These are phyloP conservation scores for Pseudorasbora parva DNA, from an alignment of 2,113 vertebrate species.

Conservation along the genomic window DNA sequence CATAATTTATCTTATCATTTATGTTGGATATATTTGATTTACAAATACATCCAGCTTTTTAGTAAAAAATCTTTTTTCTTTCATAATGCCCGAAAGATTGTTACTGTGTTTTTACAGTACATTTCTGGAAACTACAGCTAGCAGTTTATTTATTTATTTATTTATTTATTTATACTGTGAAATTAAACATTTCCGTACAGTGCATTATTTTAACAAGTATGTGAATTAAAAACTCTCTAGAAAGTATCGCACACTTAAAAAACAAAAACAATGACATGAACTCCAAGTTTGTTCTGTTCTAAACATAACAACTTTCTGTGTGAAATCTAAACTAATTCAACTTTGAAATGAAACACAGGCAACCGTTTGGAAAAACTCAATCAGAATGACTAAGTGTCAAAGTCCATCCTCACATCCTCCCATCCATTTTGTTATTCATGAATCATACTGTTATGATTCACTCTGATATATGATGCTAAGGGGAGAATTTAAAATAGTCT, in stretches of 20 bases:
- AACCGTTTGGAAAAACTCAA: slow-evolving; percentile 6
- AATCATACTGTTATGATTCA: slow-evolving; percentile 38
- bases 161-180: not conserved
- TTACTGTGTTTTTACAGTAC: not conserved
- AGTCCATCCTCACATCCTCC: not conserved
- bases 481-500: slow-evolving; percentile 10
- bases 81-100: not conserved
- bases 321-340: not conserved
- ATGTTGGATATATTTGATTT: not conserved
- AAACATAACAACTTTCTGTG: not conserved
- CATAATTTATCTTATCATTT: not conserved
- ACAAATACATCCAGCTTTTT: not conserved
- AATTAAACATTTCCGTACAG: not conserved
- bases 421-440: slow-evolving; percentile 37
- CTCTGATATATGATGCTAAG: slow-evolving; percentile 8
- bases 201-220: not conserved
- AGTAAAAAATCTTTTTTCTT: too few species aligned
- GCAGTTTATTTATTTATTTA: too few species aligned
- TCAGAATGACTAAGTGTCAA: slow-evolving; percentile 1
- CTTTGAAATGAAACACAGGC: not conserved
- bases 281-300: not conserved
- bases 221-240: not conserved
- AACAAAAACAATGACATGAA: not conserved
- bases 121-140: not conserved
- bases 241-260: not conserved